These are phyloP conservation scores for Cremastinae sp. DNA, from an alignment of 2,888 invertebrate genomes.

Conservation along the genomic window DNA sequence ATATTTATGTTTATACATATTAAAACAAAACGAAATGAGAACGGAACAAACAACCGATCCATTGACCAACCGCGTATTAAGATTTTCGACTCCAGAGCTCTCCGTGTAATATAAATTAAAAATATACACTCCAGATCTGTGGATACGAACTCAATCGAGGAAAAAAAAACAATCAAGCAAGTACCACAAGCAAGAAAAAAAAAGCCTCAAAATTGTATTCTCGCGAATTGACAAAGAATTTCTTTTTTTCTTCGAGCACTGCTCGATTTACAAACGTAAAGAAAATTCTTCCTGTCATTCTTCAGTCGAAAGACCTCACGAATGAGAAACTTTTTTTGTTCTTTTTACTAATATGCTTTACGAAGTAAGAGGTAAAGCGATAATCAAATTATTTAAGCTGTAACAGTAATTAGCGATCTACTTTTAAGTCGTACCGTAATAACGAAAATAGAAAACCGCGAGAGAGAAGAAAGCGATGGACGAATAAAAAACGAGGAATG, in stretches of 20 bases:
- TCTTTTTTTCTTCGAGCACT: background rate
- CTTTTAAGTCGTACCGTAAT: conserved; percentile 42
- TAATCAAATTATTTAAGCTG: conserved; percentile 65
- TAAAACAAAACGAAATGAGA: conserved; percentile 21
- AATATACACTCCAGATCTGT: conserved; percentile 43
- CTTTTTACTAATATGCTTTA: conserved; percentile 49
- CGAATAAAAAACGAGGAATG: conserved; percentile 52
- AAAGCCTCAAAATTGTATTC: conserved; percentile 57
- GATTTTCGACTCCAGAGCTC: conserved; percentile 56
- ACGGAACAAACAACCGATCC: conserved; percentile 43
- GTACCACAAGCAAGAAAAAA: conserved; percentile 39
- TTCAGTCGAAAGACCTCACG: conserved; percentile 15
- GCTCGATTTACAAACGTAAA: conserved; percentile 6
- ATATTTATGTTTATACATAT: conserved; percentile 64
- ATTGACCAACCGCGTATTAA: conserved; percentile 29
- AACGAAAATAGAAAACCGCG: conserved; percentile 38
- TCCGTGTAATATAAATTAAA: conserved; percentile 57
- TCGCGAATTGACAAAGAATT: conserved; percentile 14
- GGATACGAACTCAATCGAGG: conserved; percentile 56
- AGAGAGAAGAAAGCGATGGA: background rate
- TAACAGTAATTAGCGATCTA: conserved; percentile 49
- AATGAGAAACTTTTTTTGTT: background rate
- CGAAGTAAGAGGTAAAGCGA: conserved; percentile 60
- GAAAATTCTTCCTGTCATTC: background rate
- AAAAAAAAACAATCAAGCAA: conserved; percentile 35